A percentile compares a stretch with the other conserved stretches of the same genome.
These are phyloP conservation scores for Cheilosia scutellata DNA, from an alignment of 2,888 invertebrate genomes.

Conservation along the genomic window DNA sequence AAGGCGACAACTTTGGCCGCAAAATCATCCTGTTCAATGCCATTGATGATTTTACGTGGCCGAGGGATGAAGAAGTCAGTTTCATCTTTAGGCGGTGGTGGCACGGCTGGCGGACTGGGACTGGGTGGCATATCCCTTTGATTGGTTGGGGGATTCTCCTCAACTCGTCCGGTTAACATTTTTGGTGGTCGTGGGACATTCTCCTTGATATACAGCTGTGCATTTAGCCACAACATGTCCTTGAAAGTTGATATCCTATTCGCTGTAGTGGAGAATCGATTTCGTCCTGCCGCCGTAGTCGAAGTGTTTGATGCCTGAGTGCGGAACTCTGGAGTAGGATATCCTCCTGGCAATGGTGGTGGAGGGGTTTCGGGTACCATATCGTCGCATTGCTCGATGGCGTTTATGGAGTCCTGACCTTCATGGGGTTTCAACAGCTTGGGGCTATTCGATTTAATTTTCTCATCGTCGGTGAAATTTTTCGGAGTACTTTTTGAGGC, in stretches of 20 bases:
- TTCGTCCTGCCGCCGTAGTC: constrained; percentile 24
- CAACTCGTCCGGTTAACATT: constrained; percentile 83
- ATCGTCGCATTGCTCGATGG: constrained; percentile 80
- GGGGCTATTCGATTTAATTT: constrained; percentile 77
- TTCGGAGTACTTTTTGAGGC: constrained; percentile 2
- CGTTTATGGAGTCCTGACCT: constrained; percentile 75
- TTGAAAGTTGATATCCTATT: constrained; percentile 81
- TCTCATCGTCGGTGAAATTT: constrained; percentile 81
- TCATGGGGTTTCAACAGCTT: constrained; percentile 70
- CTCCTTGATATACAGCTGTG: constrained; percentile 85
- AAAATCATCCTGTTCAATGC: constrained; percentile 90
- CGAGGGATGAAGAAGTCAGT: constrained; percentile 83
- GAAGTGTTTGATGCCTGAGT: constrained; percentile 51
- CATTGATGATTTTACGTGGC: constrained; percentile 86
- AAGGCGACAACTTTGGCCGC: constrained; percentile 89
- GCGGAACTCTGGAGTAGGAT: constrained; percentile 41
- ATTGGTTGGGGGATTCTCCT: constrained; percentile 82
- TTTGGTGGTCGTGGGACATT: constrained; percentile 85
- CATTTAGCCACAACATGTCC: constrained; percentile 85
- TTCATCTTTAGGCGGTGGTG: constrained; percentile 77
- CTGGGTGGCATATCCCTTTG: constrained; percentile 49
- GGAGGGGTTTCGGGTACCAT: constrained; percentile 85
- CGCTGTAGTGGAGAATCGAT: constrained; percentile 69
- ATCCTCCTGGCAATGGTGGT: constrained; percentile 83
- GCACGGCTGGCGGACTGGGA: constrained; percentile 39